Evolutionary conservation across 2,888 invertebrate species (phyloP).

Genomic region (Drosophila cracens): DNA sequence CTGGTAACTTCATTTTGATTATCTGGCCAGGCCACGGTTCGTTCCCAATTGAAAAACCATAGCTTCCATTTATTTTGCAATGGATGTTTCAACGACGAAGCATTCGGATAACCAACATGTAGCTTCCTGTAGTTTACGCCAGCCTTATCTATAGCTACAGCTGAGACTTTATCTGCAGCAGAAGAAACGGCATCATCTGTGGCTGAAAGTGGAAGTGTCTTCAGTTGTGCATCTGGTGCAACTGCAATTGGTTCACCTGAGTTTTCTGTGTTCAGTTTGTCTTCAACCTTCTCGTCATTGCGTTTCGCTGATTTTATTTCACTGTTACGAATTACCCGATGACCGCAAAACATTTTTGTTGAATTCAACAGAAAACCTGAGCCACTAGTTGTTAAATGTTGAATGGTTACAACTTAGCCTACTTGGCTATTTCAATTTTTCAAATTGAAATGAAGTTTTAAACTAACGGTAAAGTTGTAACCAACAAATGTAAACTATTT

Average conservation of each 20-base stretch:
- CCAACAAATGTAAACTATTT: neutral
- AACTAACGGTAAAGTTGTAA: neutral
- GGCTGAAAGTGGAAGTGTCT: neutral
- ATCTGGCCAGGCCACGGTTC: neutral
- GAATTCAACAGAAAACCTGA: neutral
- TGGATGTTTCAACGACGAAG: neutral
- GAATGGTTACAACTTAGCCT: neutral
- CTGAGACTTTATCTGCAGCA: too few relatives aligned
- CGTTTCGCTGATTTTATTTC: neutral
- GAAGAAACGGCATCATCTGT: too few relatives aligned
- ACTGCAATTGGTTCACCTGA: neutral
- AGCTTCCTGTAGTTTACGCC: neutral
- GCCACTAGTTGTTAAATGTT: neutral
- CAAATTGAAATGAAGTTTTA: neutral
- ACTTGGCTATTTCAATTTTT: neutral
- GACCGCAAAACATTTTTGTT: neutral
- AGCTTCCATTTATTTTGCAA: neutral
- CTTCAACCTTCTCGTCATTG: neutral
- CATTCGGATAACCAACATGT: neutral
- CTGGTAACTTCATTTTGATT: neutral
- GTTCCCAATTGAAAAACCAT: neutral
- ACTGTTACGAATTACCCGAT: neutral
- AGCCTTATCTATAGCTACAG: neutral
- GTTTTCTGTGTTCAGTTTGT: neutral
- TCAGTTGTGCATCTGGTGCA: neutral